Evolutionary conservation across 37 sponge, comb jelly and placozoan genomes (phyloP), one percentile per base, ranked within the genome.

Genomic region (Spongilla lacustris): DNA sequence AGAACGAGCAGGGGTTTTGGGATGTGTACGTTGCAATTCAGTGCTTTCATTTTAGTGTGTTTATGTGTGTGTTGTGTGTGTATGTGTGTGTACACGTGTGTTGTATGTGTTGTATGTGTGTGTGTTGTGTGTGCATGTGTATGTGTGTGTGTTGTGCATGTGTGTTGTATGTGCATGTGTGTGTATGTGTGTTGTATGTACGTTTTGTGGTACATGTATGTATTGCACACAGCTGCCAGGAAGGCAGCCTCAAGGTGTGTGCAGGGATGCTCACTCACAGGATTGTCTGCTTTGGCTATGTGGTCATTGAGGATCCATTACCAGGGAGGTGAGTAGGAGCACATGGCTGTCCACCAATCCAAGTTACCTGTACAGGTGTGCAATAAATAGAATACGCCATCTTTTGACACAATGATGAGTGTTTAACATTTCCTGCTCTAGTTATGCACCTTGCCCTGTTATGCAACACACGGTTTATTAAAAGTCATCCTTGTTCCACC

Each of bases 281-380:
- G 74, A 48, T 97, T 17, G 83, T 89, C 29, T 89, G 88, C 35
- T 89, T 97, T 85, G 97, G 97, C 10, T 97, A 84, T 88, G 94
- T 94, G 11, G 74, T 94, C 27, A 85, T 86, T 24, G 97, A 97
- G 73, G 94, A 83, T 25, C 83, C 87, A 2, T 75, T 91, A 30
- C 90, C 94, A 11, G 94, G 97, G 50, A 97, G 84, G 94, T 96
- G 70, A 82, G 91, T 66, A 19, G 2, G 13, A 23, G 27, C 46
- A 23, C 10, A 19, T 8, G 26, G 26, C 0, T 8, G 11, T 78
- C 28, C 3, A 22, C 38, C 11, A 8, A 35, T 14, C 26, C 41
- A 36, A 24, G 26, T 13, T 76, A 14, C 19, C 58, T 58, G 21
- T 58, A 17, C 58, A 58, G 14, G 21, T 14, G 19, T 14, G 19